Base-by-base conservation (phyloP, 2,888 invertebrate species). In the Villa cingulata region DNA sequence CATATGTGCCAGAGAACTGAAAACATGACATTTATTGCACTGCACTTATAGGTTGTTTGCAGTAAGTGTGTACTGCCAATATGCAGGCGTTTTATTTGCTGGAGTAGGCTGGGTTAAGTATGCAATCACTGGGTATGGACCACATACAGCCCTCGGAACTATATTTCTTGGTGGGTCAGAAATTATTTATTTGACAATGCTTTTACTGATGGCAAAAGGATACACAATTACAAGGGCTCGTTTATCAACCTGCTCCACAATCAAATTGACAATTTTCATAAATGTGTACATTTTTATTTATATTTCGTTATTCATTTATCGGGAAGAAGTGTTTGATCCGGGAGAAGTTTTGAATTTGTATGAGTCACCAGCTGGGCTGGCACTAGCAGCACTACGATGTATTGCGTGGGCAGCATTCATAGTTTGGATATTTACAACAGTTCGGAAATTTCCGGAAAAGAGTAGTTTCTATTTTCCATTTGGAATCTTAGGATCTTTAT, bases 321-420 rank as follows among this genome's bases (percentile, higher is more conserved):
- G 91, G 61, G 81, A 83, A 39, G 74, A 81, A 73, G 86, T 86
- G 57, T 92, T 92, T 62, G 94, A 94, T 66, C 90, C 92, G 0
- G 94, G 91, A 2, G 76, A 86, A 66, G 92, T 95, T 0, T 64
- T 91, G 14, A 92, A 94, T 62, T 65, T 90, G 2, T 94, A 91
- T 61, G 92, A 95, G 69, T 89, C 89, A 38, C 85, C 87, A 0
- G 86, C 91, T 0, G 94, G 94, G 0, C 88, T 89, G 58, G 83
- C 83, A 0, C 70, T 94, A 7, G 79, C 91, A 12, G 73, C 77
- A 4, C 65, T 92, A 45, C 75, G 89, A 39, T 68, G 88, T 1
- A 58, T 80, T 1, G 88, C 87, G 1, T 94, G 92, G 89, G 71
- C 79, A 50, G 83, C 90, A 72, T 92, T 92, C 57, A 72, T 78